Conservation (phyloP, 1,140 invertebrate species). For the Propsilocerus akamusi region DNA sequence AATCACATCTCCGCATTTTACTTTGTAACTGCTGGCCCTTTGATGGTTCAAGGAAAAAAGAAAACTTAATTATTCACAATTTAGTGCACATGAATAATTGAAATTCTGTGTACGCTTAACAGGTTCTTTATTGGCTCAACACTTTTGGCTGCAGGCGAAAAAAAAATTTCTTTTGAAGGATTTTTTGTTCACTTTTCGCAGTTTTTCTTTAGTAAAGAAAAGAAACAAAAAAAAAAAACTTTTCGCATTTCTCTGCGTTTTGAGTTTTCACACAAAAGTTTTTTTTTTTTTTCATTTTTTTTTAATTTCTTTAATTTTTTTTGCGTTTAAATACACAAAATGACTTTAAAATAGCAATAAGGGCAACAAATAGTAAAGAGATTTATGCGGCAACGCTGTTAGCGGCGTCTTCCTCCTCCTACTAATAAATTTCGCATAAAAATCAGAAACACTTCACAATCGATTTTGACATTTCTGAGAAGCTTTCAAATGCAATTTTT, state of each 20-base stretch:
- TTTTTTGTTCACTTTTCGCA: not conserved
- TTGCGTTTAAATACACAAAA: no score
- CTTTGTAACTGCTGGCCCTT: not conserved
- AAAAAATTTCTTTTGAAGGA: not conserved
- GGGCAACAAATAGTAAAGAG: no score
- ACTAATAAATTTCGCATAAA: not conserved
- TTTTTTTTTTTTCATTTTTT: not conserved
- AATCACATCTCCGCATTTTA: not conserved
- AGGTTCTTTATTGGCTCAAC: no score
- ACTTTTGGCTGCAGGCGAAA: no score
- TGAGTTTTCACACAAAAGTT: not conserved
- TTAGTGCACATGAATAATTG: conserved; percentile 1
- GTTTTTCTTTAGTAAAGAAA: not conserved
- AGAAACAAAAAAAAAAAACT: not conserved
- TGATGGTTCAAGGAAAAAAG: no score
- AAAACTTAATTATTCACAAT: conserved; percentile 3
- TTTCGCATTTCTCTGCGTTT: not conserved
- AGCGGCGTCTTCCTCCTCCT: not conserved
- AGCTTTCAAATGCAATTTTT: not conserved
- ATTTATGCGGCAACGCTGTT: no score
- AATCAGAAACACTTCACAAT: not conserved
- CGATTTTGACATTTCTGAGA: not conserved
- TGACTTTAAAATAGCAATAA: no score
- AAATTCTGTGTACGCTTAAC: no score
- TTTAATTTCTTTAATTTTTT: no score